These are phyloP conservation scores for Eupithecia insigniata DNA, from an alignment of 2,888 invertebrate species.

Conservation along the genomic window DNA sequence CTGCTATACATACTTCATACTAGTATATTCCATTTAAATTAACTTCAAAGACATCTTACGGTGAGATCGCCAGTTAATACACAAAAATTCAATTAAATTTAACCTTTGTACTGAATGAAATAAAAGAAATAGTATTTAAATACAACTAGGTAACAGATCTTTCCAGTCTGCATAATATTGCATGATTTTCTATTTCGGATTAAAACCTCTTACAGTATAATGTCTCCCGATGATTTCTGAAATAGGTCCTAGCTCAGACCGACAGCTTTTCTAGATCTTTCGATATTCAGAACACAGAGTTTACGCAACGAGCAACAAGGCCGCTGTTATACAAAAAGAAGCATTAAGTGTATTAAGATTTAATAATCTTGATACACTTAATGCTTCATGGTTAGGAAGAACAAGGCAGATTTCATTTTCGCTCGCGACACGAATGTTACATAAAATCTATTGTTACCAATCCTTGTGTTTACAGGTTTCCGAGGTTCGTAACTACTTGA, in stretches of 20 bases:
- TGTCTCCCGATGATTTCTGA: not conserved
- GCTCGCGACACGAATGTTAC: constrained; percentile 64
- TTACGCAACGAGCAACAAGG: constrained; percentile 54
- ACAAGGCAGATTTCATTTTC: constrained; percentile 62
- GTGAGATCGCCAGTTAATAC: not conserved
- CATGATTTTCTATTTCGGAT: not conserved
- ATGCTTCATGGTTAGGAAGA: constrained; percentile 63
- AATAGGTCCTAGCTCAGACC: constrained; percentile 3
- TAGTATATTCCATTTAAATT: too few relatives aligned
- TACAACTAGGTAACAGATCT: not conserved
- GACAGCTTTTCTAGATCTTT: constrained; percentile 23
- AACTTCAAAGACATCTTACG: not conserved
- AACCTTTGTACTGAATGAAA: too few relatives aligned
- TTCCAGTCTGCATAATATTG: not conserved
- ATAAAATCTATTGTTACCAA: constrained; percentile 68
- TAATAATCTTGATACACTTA: constrained; percentile 61
- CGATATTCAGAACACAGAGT: constrained; percentile 40
- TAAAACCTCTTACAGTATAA: not conserved
- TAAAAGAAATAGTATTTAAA: not conserved
- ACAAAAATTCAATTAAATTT: not conserved
- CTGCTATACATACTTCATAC: too few relatives aligned
- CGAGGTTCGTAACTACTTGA: constrained; percentile 50
- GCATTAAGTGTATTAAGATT: too few relatives aligned
- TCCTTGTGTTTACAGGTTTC: constrained; percentile 38
- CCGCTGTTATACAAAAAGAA: too few relatives aligned